Evolutionary conservation across 2,797 vertebrate genomes (phyloP).

Genomic region (Podargus strigoides): DNA sequence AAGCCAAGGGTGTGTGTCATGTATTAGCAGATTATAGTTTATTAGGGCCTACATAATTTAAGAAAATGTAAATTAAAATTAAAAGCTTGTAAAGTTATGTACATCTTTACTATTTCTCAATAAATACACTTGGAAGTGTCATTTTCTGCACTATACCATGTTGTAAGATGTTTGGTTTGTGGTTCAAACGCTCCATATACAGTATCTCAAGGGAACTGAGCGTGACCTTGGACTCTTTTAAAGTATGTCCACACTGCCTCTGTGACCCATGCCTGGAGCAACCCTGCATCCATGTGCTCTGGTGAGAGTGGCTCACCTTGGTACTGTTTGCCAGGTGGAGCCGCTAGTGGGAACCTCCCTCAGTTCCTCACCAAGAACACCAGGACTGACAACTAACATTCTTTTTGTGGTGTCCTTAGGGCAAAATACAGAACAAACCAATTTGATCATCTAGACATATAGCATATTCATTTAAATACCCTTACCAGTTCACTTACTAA

Average conservation of each 20-base stretch:
- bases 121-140: constrained; percentile 78
- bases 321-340: not conserved
- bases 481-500: not conserved
- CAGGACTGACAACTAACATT: not conserved
- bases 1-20: constrained; percentile 71
- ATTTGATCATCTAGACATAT: not conserved
- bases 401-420: not conserved
- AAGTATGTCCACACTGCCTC: accelerated
- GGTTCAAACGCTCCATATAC: not conserved
- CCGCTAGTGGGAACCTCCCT: not conserved
- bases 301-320: not conserved
- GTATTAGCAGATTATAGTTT: constrained; percentile 73
- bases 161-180: constrained; percentile 46
- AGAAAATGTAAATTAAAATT: constrained; percentile 81
- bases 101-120: constrained; percentile 82
- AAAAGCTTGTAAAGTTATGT: constrained; percentile 81
- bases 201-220: not conserved
- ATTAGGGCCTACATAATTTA: constrained; percentile 76
- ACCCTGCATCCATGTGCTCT: not conserved
- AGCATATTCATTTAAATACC: not conserved
- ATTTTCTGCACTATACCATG: constrained; percentile 65
- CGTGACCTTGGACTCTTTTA: not conserved
- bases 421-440: not conserved
- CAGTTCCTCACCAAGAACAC: not conserved
- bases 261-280: not conserved